Conservation (phyloP, 2,797 vertebrate species). For the Cheirogaleus major region DNA sequence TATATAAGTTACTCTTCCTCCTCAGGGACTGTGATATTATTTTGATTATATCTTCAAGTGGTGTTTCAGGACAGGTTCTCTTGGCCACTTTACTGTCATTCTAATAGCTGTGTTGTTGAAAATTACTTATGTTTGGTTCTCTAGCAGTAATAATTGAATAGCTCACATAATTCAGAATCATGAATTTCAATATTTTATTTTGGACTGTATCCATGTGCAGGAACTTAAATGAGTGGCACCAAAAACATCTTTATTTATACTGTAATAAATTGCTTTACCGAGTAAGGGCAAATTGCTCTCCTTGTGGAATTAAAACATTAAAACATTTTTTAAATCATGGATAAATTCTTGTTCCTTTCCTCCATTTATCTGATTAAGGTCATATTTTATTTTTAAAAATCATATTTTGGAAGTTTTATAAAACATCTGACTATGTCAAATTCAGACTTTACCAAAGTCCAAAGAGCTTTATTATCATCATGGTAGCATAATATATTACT, state of each 20-base stretch:
- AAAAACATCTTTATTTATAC: conserved; percentile 64
- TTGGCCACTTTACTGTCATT: neutral
- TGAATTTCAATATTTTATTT: conserved; percentile 61
- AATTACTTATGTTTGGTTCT: neutral
- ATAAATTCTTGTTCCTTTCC: neutral
- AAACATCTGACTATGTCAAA: neutral
- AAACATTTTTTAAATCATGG: conserved; percentile 43
- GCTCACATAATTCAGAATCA: neutral
- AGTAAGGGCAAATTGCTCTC: neutral
- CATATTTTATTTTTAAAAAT: conserved; percentile 21
- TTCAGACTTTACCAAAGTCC: conserved; percentile 26
- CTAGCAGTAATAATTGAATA: neutral
- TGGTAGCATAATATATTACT: neutral
- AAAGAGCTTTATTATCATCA: neutral
- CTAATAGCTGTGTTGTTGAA: neutral
- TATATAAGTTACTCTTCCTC: neutral
- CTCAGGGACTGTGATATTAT: neutral
- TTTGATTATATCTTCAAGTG: neutral
- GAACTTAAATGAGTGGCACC: conserved; percentile 37
- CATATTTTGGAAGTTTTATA: conserved; percentile 30
- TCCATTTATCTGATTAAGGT: conserved; percentile 54
- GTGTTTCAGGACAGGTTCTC: neutral
- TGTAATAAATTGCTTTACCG: conserved; percentile 48
- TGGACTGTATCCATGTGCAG: conserved; percentile 27
- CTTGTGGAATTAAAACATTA: neutral